Percentiles rank a stretch among this genome's conserved stretches.
phyloP scores from a whole-genome alignment of 2,888 invertebrate genomes.

The Barypeithes pellucidus region DNA sequence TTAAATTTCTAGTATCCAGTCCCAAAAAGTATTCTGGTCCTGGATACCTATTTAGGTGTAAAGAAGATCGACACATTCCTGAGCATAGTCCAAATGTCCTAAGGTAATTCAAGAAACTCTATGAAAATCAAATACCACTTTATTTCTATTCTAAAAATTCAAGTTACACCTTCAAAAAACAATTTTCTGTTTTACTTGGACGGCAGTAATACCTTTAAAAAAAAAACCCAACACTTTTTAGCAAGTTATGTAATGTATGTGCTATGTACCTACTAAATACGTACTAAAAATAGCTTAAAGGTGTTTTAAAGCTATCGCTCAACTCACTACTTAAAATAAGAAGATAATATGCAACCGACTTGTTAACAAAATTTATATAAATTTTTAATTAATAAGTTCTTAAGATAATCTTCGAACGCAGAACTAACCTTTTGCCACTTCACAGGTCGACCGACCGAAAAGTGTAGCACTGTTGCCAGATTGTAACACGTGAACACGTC shows the following conservation, averaged over 20 bases:
- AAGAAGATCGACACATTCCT: too few species aligned
- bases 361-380: not conserved
- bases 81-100: too few species aligned
- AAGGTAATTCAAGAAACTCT: too few species aligned
- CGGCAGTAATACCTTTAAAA: not conserved
- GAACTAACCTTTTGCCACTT: conserved; percentile 55
- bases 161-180: too few species aligned
- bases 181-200: not conserved
- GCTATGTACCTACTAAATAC: not conserved
- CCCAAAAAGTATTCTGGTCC: too few species aligned
- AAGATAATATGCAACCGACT: not conserved
- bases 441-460: conserved; percentile 35
- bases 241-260: conserved; percentile 47
- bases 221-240: conserved; percentile 11
- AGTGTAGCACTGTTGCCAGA: conserved; percentile 38
- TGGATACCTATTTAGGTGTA: not conserved
- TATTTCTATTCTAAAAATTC: too few species aligned
- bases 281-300: conserved; percentile 10
- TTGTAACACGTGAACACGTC: not conserved
- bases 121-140: too few species aligned
- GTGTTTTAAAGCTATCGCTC: not conserved
- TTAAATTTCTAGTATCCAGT: too few species aligned
- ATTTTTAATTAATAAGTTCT: not conserved
- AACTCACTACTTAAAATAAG: not conserved
- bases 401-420: not conserved